Base-by-base conservation (phyloP, 2,888 invertebrate genomes). In the Hydriomena furcata region DNA sequence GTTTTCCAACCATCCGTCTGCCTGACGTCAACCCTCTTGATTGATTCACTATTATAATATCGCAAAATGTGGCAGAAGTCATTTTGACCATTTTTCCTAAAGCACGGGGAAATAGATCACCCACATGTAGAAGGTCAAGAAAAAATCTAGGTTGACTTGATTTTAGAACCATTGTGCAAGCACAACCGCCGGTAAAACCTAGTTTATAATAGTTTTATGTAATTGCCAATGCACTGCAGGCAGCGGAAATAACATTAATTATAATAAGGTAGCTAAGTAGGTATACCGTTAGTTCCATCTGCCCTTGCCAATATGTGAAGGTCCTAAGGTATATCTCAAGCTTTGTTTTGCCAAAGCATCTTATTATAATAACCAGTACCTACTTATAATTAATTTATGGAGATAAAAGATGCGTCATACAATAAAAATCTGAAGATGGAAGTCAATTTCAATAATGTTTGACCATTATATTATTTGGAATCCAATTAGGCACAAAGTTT, bases 231-330 rank as follows among this genome's bases (percentile, higher is more conserved):
- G 54, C 60, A 49, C 55, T 57, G 65, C 61, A 56, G 52, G 52
- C 45, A 67, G 60, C 78, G 82, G 79, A 79, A 79, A 71, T 70
- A 60, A 68, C 62, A 69, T 68, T 68, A 74, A 73, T 76, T 75
- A 73, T 68, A 68, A 71, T 73, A 61, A 67, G 60, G 58, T 58
- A 60, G 32, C 49, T 51, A 50, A 13, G 5, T 21, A 32, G 30
- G 13, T 13, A 8, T 41, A 47, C 47, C 55, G 54, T 59, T 58
- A 54, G 51, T 38, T 55, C 44, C 46, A 25, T 35, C 35, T 66
- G 65, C 70, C 76, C 73, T 77, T 76, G 76, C 63, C 63, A 61
- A 52, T 60, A 37, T 50, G 51, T 61, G 66, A 73, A 75, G 73
- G 69, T 68, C 64, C 55, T 34, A 8, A 43, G 38, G 35, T 46